Percentiles rank a stretch among this genome's conserved stretches.
Evolutionary conservation across 2,113 vertebrate species (phyloP).

Genomic region (Pitta sordida): DNA sequence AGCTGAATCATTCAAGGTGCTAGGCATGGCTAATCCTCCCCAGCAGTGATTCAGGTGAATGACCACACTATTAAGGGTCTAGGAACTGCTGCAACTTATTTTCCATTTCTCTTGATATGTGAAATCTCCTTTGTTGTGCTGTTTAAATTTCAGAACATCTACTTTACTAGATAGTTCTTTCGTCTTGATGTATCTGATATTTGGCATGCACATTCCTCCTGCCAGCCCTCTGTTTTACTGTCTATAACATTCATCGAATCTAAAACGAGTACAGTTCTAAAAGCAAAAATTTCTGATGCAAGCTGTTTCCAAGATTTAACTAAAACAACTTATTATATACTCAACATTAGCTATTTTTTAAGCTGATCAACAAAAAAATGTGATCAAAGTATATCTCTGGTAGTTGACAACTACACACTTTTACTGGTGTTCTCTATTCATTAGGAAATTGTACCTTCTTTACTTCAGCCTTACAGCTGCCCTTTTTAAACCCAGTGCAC

Average conservation of each 20-base stretch:
- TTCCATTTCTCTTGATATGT: background rate
- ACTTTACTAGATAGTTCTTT: background rate
- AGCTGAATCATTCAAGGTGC: background rate
- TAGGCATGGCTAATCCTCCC: background rate
- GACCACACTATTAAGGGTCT: background rate
- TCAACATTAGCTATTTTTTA: constrained; percentile 48
- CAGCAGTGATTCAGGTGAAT: background rate
- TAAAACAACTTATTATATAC: constrained; percentile 8
- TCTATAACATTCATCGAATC: background rate
- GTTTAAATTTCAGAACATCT: background rate
- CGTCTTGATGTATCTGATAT: background rate
- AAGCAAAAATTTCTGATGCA: background rate
- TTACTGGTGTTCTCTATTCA: constrained; percentile 9
- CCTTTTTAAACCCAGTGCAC: constrained; percentile 45
- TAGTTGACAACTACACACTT: constrained; percentile 46
- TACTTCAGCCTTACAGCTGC: constrained; percentile 56
- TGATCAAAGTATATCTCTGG: background rate
- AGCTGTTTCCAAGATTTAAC: constrained; percentile 5
- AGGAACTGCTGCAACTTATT: background rate
- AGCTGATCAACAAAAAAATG: constrained; percentile 41
- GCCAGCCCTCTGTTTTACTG: background rate
- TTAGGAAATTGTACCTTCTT: constrained; percentile 68
- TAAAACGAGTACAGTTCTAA: background rate
- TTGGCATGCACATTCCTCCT: background rate
- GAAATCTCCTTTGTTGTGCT: background rate